phyloP scores from a whole-genome alignment of 35 echinoderm and acorn worm genomes.

The Diadema setosum region DNA sequence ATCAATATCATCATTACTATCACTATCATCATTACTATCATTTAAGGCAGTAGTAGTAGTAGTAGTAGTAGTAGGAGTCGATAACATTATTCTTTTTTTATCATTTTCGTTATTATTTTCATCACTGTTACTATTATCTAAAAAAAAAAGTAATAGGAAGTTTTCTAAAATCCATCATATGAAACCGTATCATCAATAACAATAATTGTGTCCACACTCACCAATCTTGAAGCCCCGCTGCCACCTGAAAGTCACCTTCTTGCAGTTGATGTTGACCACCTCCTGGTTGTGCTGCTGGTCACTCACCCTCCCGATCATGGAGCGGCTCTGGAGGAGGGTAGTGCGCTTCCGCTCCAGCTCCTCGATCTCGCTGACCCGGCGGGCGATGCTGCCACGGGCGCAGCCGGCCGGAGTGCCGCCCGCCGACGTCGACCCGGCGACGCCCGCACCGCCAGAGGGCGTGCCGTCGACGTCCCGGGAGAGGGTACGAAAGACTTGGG shows the following conservation, averaged over 20 bases:
- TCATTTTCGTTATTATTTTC: no score
- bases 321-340: slow-evolving; percentile 41
- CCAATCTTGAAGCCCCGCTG: slow-evolving; percentile 98
- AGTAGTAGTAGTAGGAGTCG: no score
- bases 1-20: no score
- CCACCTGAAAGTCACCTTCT: slow-evolving; percentile 99
- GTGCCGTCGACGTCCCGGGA: neutral
- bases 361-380: neutral
- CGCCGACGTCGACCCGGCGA: neutral
- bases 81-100: no score
- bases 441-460: neutral
- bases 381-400: neutral
- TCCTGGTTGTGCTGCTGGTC: slow-evolving; percentile 57
- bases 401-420: neutral
- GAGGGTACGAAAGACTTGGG: neutral
- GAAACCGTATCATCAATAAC: no score
- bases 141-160: no score
- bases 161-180: no score
- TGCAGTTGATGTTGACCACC: slow-evolving; percentile 89
- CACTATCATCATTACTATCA: no score
- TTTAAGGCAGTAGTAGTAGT: no score
- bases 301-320: slow-evolving; percentile 69
- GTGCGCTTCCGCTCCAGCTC: slow-evolving; percentile 49
- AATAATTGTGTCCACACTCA: no score
- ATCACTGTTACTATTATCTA: no score